Percentiles rank a stretch among this genome's conserved stretches.
Conservation (phyloP, 2,113 vertebrate genomes). For the Otolemur garnettii region DNA sequence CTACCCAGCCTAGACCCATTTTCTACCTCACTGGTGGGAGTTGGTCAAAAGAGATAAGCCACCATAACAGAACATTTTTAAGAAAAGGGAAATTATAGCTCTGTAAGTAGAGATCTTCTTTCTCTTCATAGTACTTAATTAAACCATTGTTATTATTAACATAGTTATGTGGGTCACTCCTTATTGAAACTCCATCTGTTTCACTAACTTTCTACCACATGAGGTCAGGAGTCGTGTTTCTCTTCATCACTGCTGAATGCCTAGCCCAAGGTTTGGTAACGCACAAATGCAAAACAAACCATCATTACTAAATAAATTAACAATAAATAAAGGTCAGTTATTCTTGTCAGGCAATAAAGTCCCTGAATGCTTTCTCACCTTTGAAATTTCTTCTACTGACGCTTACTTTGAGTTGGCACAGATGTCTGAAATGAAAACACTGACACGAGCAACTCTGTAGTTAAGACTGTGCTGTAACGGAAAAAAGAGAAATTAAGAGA, state of each 20-base stretch:
- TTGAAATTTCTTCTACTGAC: neutral
- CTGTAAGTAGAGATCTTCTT: neutral
- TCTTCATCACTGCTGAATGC: neutral
- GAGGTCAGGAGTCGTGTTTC: neutral
- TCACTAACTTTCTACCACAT: neutral
- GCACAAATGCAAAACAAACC: neutral
- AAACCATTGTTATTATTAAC: neutral
- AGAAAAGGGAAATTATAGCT: neutral
- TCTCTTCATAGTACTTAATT: neutral
- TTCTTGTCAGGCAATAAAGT: neutral
- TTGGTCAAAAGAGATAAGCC: neutral
- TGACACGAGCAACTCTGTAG: neutral
- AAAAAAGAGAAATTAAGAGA: neutral
- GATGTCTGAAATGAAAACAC: neutral
- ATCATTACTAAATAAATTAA: neutral
- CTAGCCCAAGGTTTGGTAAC: neutral
- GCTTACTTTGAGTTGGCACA: neutral
- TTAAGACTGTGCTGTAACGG: neutral
- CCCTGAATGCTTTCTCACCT: neutral
- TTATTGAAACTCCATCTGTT: conserved; percentile 24
- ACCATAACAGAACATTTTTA: neutral
- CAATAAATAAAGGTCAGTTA: neutral
- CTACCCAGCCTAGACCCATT: neutral
- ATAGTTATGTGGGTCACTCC: neutral
- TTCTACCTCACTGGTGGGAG: neutral